A percentile compares a stretch with the other conserved stretches of the same genome.
These are phyloP conservation scores for Apotomis betuletana DNA, from an alignment of 2,888 invertebrate genomes.

Conservation along the genomic window DNA sequence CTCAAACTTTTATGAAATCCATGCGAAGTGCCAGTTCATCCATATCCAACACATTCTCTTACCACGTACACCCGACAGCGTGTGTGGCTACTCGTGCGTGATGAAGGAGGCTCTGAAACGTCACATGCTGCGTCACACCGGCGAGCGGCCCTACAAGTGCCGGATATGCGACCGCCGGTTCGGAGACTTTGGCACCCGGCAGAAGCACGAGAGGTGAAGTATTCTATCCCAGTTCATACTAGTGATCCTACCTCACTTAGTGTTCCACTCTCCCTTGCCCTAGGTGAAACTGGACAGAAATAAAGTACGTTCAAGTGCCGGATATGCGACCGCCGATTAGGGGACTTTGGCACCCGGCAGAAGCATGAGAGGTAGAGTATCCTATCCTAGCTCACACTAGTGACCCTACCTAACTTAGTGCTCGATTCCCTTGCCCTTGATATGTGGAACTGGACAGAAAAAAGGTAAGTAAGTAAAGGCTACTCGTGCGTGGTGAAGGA, in stretches of 20 bases:
- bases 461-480: slow-evolving; percentile 64
- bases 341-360: slow-evolving; percentile 72
- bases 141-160: slow-evolving; percentile 72
- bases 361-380: slow-evolving; percentile 60
- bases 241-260: no score
- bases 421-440: slow-evolving; percentile 53
- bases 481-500: slow-evolving; percentile 70
- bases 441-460: slow-evolving; percentile 72
- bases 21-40: not conserved
- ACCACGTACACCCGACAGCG: slow-evolving; percentile 50
- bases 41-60: not conserved
- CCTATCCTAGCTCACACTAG: no score
- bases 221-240: no score
- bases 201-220: slow-evolving; percentile 65
- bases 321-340: slow-evolving; percentile 70
- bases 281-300: slow-evolving; percentile 52
- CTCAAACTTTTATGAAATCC: not conserved
- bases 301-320: slow-evolving; percentile 62
- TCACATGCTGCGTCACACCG: slow-evolving; percentile 75
- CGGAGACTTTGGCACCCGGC: slow-evolving; percentile 76
- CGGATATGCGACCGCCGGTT: slow-evolving; percentile 74
- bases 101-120: slow-evolving; percentile 70
- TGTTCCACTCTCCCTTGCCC: no score
- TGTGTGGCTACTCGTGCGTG: slow-evolving; percentile 70
- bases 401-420: no score